Conservation (phyloP, 2,113 vertebrate genomes). For the Hippolais icterina region DNA sequence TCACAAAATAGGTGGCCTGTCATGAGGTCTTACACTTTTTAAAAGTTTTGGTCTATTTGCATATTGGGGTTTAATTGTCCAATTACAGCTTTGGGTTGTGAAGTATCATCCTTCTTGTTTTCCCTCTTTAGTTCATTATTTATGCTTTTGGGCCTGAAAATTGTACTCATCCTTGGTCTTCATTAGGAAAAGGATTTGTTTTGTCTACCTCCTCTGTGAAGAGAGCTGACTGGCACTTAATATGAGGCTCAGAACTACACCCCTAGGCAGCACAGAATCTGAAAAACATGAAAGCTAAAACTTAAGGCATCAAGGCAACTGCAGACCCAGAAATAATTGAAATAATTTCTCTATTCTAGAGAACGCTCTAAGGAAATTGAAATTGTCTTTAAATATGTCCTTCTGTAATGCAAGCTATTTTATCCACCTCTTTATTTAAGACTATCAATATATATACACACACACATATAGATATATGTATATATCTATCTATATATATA, state of each 20-base stretch:
- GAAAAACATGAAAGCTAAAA: background rate
- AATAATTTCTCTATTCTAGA: background rate
- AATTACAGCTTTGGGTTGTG: background rate
- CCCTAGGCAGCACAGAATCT: background rate
- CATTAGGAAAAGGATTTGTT: background rate
- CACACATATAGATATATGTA: no score
- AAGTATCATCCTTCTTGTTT: background rate
- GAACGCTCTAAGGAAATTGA: background rate
- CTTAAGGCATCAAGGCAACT: background rate
- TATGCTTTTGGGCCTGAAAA: background rate
- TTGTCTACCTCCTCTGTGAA: background rate
- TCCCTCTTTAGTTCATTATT: background rate
- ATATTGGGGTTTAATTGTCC: background rate
- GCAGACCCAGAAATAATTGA: background rate
- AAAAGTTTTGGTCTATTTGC: background rate
- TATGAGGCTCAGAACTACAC: no score
- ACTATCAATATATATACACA: background rate
- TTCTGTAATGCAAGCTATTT: background rate
- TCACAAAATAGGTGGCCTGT: background rate
- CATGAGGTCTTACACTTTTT: background rate
- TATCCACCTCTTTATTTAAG: background rate
- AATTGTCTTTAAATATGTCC: background rate
- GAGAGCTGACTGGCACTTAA: background rate
- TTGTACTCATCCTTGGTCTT: background rate
- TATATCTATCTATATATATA: fast-evolving